Base-by-base conservation (phyloP, 2,888 invertebrate genomes). In the Phlogophora meticulosa region DNA sequence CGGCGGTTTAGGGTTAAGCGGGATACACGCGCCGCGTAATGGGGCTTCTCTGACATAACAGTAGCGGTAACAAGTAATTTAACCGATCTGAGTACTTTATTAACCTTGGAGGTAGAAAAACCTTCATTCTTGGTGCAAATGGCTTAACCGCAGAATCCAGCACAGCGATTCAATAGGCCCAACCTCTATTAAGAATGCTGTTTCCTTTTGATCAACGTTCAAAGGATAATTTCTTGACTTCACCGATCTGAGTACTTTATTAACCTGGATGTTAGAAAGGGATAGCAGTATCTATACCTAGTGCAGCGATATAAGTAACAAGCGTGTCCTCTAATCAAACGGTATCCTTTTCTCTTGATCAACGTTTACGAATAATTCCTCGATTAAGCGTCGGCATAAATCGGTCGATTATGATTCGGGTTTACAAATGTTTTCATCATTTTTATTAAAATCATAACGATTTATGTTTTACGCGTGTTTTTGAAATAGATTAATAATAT, bases 1-100 rank as follows among this genome's bases (percentile, higher is more conserved):
- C 94, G 87, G 89, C 81, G 88, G 85, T 94, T 94, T 93, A 94
- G 94, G 94, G 94, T 94, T 94, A 91, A 93, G 87, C 84, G 88
- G 81, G 76, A 70, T 80, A 81, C 85, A 81, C 82, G 80, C 78
- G 76, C 70, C 80, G 77, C 71, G 78, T 87, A 84, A 72, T 88
- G 80, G 45, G 93, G 92, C 89, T 92, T 93, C 92, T 43, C 70
- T 77, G 71, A 77, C 73, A 79, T 78, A 82, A 77, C 72, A 63
- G 63, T 62, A 55, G 66, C 74, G 59, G 60, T 61, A 74, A 76
- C 73, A 48, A 72, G 51, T 32, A 70, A 34, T 58, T 57, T 61
- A 60, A 58, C 68, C 63, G 71, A 61, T 61, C 58, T 63, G 38
- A 75, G 55, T 51, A 68, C 51, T 68, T 62, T 66, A 70, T 58